Percentiles rank a stretch among this genome's conserved stretches.
phyloP scores from a whole-genome alignment of 2,797 vertebrate species.

The Philypnodon macrostomus region DNA sequence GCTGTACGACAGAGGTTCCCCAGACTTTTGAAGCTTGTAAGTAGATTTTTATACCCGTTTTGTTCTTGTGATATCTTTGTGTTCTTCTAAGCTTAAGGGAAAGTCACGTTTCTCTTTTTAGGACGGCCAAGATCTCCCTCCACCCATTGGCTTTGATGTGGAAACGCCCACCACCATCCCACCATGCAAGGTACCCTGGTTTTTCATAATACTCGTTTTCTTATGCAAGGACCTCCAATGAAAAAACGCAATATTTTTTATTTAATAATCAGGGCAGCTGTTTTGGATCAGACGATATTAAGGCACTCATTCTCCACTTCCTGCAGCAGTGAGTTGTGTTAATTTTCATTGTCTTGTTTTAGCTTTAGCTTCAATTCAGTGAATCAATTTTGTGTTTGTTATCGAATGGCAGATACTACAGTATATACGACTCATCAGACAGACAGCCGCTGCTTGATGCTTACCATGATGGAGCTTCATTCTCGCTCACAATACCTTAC shows the following conservation, averaged over 20 bases:
- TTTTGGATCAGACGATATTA: conserved; percentile 86
- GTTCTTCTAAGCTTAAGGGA: neutral
- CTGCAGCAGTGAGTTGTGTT: conserved; percentile 85
- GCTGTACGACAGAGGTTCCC: conserved; percentile 86
- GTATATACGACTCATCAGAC: conserved; percentile 86
- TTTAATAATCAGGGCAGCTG: conserved; percentile 82
- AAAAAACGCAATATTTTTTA: conserved; percentile 4
- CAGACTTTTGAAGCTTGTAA: conserved; percentile 84
- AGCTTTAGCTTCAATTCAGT: neutral
- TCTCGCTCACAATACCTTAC: conserved; percentile 85
- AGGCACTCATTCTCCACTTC: conserved; percentile 82
- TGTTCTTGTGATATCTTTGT: neutral
- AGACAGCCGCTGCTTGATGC: conserved; percentile 87
- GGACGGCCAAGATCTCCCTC: conserved; percentile 87
- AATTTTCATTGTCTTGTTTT: neutral
- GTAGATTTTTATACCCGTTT: conserved; percentile 18
- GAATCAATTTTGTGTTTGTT: neutral
- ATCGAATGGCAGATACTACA: conserved; percentile 71
- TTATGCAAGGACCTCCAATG: neutral
- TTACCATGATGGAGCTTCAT: conserved; percentile 88
- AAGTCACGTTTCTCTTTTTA: conserved; percentile 41
- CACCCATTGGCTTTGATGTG: conserved; percentile 87
- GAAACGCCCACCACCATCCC: conserved; percentile 84
- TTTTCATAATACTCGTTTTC: conserved; percentile 1
- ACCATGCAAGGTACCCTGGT: conserved; percentile 75